Conservation (phyloP, 2,113 vertebrate species). For the Sander lucioperca region DNA sequence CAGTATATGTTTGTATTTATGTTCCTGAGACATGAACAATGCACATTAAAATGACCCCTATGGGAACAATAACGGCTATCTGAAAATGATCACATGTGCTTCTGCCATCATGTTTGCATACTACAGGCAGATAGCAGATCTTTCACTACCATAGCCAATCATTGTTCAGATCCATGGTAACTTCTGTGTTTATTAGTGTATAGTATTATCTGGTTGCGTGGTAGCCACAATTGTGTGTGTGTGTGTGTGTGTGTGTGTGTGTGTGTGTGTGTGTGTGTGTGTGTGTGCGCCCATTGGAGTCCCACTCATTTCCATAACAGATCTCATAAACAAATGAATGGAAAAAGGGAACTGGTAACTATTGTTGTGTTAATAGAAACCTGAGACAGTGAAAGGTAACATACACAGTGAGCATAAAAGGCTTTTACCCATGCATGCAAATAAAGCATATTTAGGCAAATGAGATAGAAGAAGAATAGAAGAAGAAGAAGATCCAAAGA, state of each 20-base stretch:
- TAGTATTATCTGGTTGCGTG: background rate
- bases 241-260: background rate
- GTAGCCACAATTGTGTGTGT: constrained; percentile 6
- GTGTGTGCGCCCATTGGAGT: constrained; percentile 13
- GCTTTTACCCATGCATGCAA: constrained; percentile 24
- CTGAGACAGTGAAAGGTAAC: constrained; percentile 1
- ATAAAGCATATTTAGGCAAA: background rate
- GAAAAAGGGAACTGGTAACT: constrained; percentile 76
- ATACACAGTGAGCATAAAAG: constrained; percentile 12
- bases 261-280: background rate
- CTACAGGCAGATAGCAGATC: constrained; percentile 33
- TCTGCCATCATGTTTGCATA: constrained; percentile 69
- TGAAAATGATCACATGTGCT: background rate
- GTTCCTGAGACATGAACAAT: background rate
- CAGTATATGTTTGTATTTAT: background rate
- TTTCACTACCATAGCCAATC: background rate
- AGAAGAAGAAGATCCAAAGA: background rate
- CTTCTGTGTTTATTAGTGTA: constrained; percentile 5
- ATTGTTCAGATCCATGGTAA: constrained; percentile 23
- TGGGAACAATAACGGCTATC: background rate
- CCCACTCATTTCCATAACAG: constrained; percentile 78
- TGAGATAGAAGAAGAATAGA: background rate
- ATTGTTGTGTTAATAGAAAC: constrained; percentile 28
- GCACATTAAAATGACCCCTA: background rate
- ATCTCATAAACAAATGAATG: constrained; percentile 53